These are phyloP conservation scores for Coregonus clupeaformis DNA, from an alignment of 2,113 vertebrate species.

Conservation along the genomic window DNA sequence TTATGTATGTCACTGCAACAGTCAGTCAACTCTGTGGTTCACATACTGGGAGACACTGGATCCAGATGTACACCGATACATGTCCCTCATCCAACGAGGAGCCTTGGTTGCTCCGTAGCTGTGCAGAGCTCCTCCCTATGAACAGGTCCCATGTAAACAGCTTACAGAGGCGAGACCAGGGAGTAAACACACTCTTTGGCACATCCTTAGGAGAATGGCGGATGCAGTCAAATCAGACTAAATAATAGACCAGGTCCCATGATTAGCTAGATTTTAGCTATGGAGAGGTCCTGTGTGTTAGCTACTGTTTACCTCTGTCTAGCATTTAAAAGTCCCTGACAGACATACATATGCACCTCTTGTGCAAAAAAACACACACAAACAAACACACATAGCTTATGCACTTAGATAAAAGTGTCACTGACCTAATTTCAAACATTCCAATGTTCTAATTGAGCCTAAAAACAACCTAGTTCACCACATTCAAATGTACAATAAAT, in stretches of 20 bases:
- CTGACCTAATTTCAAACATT: conserved; percentile 53
- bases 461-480: conserved; percentile 52
- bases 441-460: conserved; percentile 55
- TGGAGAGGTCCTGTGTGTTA: conserved; percentile 20
- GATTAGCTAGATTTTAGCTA: conserved; percentile 24
- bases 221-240: conserved; percentile 45
- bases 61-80: conserved; percentile 10
- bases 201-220: conserved; percentile 53
- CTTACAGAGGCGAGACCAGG: conserved; percentile 59
- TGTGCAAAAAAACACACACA: conserved; percentile 32
- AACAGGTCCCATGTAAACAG: conserved; percentile 58
- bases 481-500: conserved; percentile 70
- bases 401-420: conserved; percentile 48
- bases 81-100: conserved; percentile 37
- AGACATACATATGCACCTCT: conserved; percentile 31
- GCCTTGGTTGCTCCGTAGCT: conserved; percentile 35
- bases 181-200: conserved; percentile 74
- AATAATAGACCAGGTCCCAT: conserved; percentile 29
- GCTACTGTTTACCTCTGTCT: conserved; percentile 28
- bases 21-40: conserved; percentile 2
- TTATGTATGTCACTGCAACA: conserved; percentile 24
- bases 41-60: conserved; percentile 12
- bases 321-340: conserved; percentile 39
- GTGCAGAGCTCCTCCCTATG: conserved; percentile 46
- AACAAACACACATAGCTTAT: conserved; percentile 20